Evolutionary conservation across 30 jellyfish, hydroid and myxozoan species (phyloP).

Genomic region (Turritopsis dohrnii): DNA sequence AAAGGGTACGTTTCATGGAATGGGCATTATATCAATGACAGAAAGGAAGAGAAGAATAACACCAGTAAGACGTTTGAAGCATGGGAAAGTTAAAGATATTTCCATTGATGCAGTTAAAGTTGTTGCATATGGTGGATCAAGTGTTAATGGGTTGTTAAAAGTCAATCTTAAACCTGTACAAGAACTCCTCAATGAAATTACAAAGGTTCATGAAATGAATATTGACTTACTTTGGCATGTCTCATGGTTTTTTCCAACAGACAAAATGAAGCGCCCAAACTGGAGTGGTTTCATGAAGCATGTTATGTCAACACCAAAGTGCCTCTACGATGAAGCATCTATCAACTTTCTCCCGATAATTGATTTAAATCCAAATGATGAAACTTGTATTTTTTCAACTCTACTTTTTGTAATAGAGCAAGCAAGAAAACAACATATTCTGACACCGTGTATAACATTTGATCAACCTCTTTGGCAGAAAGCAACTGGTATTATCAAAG

Average conservation of each 20-base stretch:
- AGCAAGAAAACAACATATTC: slow-evolving; percentile 19
- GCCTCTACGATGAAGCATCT: not conserved
- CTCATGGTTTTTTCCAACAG: slow-evolving; percentile 1
- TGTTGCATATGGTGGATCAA: slow-evolving; percentile 21
- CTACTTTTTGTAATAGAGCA: slow-evolving; percentile 14
- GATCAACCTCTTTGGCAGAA: slow-evolving; percentile 41
- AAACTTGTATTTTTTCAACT: slow-evolving; percentile 25
- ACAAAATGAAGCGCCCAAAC: slow-evolving; percentile 12
- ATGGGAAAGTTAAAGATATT: not conserved
- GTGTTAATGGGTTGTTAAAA: not conserved
- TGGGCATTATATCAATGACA: slow-evolving; percentile 7
- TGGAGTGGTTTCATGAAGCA: slow-evolving; percentile 1
- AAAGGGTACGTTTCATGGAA: slow-evolving; percentile 13
- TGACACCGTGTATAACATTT: slow-evolving; percentile 34
- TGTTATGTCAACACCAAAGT: not conserved
- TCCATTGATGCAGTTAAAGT: slow-evolving; percentile 1
- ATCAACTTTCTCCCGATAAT: slow-evolving; percentile 26
- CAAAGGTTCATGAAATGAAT: not conserved
- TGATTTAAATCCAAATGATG: slow-evolving; percentile 15
- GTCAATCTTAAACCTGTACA: not conserved
- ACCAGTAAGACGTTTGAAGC: not conserved
- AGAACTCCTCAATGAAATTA: not conserved
- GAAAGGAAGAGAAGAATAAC: not conserved
- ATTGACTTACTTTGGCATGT: slow-evolving; percentile 8
- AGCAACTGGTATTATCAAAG: slow-evolving; percentile 29